Percentiles rank a stretch among this genome's conserved stretches.
phyloP scores from a whole-genome alignment of 2,113 vertebrate genomes.

The Spilogale gracilis region DNA sequence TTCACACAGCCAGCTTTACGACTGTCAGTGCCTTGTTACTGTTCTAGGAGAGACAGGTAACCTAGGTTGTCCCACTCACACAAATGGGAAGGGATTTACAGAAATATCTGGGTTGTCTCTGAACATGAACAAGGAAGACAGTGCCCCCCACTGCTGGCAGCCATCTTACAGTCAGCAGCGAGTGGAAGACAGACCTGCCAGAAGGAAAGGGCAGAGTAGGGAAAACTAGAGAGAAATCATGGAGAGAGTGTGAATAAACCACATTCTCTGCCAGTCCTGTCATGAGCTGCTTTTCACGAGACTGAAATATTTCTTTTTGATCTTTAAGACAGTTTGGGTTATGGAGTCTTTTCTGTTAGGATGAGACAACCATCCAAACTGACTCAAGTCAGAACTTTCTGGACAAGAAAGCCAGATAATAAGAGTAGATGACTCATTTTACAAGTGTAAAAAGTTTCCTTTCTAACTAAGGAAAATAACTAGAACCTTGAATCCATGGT shows the following conservation, averaged over 20 bases:
- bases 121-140: background rate
- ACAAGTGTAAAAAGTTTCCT: background rate
- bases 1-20: background rate
- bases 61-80: background rate
- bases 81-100: background rate
- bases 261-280: background rate
- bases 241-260: background rate
- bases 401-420: background rate
- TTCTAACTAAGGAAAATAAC: background rate
- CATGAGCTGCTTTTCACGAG: background rate
- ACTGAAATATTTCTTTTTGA: background rate
- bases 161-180: background rate
- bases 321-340: background rate
- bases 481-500: background rate
- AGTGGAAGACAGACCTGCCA: background rate
- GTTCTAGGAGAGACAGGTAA: background rate
- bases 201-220: background rate
- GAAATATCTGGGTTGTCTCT: background rate
- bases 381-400: background rate
- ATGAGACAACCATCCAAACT: background rate
- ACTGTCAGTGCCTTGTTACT: background rate
- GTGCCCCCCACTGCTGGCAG: background rate
- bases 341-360: background rate
- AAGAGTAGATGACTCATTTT: background rate
- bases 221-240: background rate